These are phyloP conservation scores for Noctua janthe DNA, from an alignment of 2,888 invertebrate species.

Conservation along the genomic window DNA sequence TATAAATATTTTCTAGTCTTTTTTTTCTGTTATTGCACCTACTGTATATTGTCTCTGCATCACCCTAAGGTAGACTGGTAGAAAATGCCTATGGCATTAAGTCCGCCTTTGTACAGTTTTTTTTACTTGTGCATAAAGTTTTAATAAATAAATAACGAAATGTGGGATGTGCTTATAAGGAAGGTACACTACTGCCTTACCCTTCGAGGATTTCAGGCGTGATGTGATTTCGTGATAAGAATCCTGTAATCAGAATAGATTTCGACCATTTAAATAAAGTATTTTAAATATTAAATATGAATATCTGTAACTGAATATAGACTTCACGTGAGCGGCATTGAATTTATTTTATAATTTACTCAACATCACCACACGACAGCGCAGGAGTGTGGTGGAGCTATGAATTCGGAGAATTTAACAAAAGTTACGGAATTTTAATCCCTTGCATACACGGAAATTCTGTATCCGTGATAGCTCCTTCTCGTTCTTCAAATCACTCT, in stretches of 20 bases:
- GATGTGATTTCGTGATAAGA: neutral
- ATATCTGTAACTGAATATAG: neutral
- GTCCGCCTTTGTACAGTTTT: no score
- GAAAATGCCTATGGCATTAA: no score
- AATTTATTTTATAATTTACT: constrained; percentile 18
- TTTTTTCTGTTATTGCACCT: no score
- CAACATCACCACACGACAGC: neutral
- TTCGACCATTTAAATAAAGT: neutral
- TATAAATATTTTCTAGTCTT: no score
- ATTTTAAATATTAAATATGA: constrained; percentile 2
- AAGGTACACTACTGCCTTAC: neutral
- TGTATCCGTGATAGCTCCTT: neutral
- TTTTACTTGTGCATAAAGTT: no score
- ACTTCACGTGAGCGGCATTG: neutral
- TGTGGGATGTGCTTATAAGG: neutral
- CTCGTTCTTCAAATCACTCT: neutral
- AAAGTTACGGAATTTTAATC: neutral
- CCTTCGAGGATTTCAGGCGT: neutral
- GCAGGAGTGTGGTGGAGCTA: neutral
- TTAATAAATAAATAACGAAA: neutral
- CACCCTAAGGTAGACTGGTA: no score
- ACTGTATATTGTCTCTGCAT: no score
- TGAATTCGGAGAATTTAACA: neutral
- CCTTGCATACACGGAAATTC: neutral
- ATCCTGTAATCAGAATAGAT: neutral